Evolutionary conservation across 1,140 invertebrate species (phyloP).

Genomic region (Cydia amplana): DNA sequence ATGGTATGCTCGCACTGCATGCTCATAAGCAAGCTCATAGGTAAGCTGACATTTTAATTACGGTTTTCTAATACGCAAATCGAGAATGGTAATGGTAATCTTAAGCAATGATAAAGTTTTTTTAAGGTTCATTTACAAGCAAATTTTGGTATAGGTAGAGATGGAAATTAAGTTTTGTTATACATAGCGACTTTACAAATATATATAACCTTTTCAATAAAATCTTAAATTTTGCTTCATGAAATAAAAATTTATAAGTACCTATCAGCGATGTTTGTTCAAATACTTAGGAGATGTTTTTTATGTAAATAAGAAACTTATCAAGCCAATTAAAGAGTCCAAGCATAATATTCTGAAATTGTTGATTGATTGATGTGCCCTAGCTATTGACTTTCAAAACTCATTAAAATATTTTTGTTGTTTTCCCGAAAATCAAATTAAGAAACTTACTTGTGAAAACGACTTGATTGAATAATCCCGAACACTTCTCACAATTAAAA

Average conservation of each 20-base stretch:
- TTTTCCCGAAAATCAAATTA: neutral
- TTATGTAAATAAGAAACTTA: neutral
- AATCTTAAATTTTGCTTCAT: neutral
- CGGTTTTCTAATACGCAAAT: neutral
- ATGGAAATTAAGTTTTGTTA: too few relatives aligned
- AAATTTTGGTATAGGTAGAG: too few relatives aligned
- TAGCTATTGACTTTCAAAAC: conserved; percentile 3
- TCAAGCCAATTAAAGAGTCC: neutral
- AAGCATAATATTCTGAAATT: neutral
- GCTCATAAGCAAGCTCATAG: neutral
- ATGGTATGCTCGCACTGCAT: neutral
- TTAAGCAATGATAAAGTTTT: neutral
- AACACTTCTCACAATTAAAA: conserved; percentile 33
- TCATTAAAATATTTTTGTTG: neutral
- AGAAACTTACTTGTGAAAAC: conserved; percentile 9
- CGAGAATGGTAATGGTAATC: neutral
- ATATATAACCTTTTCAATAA: too few relatives aligned
- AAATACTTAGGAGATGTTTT: neutral
- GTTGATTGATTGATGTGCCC: neutral
- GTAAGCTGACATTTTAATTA: conserved; percentile 12
- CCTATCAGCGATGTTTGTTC: neutral
- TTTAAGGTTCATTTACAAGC: too few relatives aligned
- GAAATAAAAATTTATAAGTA: neutral
- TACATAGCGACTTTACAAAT: too few relatives aligned
- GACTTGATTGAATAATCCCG: neutral